phyloP scores from a whole-genome alignment of 2,797 vertebrate genomes.

The Premnoplex brunnescens region DNA sequence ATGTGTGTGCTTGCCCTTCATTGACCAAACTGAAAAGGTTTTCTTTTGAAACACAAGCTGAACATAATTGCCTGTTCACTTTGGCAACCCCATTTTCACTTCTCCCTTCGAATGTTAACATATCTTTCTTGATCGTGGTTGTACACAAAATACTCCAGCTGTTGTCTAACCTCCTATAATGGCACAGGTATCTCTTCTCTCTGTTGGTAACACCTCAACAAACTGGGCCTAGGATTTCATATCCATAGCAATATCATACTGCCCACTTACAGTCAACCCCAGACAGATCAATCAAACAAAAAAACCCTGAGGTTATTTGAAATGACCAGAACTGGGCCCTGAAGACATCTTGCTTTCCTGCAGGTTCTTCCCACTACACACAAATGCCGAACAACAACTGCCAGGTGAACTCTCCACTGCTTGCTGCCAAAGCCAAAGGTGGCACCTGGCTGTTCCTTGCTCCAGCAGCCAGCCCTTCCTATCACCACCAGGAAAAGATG shows the following conservation, averaged over 20 bases:
- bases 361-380: neutral
- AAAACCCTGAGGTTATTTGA: neutral
- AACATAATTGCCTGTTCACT: neutral
- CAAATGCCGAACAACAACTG: neutral
- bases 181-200: neutral
- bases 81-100: fast-evolving
- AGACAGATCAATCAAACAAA: neutral
- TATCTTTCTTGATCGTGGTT: neutral
- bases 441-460: neutral
- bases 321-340: neutral
- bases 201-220: neutral
- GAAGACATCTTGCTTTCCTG: neutral
- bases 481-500: neutral
- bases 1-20: neutral
- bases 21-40: neutral
- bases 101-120: neutral
- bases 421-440: neutral
- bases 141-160: neutral
- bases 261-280: neutral
- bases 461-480: neutral
- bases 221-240: neutral
- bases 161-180: neutral
- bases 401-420: neutral
- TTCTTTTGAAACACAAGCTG: neutral
- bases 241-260: neutral